Percentiles rank a stretch among this genome's conserved stretches.
These are phyloP conservation scores for Struthidea cinerea DNA, from an alignment of 2,113 vertebrate species.

Conservation along the genomic window DNA sequence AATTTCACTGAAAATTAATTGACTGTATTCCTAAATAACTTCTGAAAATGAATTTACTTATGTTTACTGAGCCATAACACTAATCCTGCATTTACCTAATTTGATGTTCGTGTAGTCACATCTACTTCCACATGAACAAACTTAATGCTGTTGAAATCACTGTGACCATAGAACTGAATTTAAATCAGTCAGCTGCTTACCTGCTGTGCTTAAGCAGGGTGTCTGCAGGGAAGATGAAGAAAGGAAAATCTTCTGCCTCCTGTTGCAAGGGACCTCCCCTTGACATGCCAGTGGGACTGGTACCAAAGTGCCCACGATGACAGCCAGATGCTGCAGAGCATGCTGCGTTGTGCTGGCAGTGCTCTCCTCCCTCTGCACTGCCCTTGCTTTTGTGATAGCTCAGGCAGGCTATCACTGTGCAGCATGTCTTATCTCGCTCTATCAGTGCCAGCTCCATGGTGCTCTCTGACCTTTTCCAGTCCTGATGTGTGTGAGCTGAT, in stretches of 20 bases:
- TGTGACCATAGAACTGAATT: background rate
- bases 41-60: background rate
- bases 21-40: background rate
- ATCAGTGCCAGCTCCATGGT: background rate
- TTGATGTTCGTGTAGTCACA: background rate
- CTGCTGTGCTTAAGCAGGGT: background rate
- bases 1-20: background rate
- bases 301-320: background rate
- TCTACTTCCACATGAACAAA: background rate
- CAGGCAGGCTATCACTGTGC: background rate
- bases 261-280: background rate
- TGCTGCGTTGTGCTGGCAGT: background rate
- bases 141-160: background rate
- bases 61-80: background rate
- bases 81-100: background rate
- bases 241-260: background rate
- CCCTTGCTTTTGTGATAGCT: background rate
- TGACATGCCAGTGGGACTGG: background rate
- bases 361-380: background rate
- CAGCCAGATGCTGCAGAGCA: background rate
- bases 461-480: slow-evolving; percentile 23
- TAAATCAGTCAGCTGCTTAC: background rate
- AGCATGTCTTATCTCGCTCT: background rate
- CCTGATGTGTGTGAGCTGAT: slow-evolving; percentile 1
- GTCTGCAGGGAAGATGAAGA: background rate